Evolutionary conservation across 2,888 invertebrate genomes (phyloP), one percentile per base, ranked within the genome.

Genomic region (Tuberolachnus salignus): DNA sequence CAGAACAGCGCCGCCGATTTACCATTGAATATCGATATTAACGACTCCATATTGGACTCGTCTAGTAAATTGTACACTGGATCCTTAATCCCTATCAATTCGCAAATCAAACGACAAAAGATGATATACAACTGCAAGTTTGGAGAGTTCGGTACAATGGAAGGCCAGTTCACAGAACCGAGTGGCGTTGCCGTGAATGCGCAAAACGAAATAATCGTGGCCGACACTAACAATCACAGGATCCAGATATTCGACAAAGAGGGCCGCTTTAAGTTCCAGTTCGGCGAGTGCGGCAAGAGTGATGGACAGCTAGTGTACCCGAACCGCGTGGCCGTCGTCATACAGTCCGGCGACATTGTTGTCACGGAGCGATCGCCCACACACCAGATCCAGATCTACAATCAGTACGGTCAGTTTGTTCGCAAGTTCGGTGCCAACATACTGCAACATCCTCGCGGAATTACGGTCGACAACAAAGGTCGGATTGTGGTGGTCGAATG

Each of bases 81-180:
- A 80, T 91, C 92, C 14, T 93, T 94, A 83, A 95, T 95, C 86
- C 96, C 96, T 81, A 95, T 95, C 19, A 95, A 97, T 85, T 97
- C 97, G 44, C 97, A 98, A 87, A 97, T 99, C 83, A 98, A 98
- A 86, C 91, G 99, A 49, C 98, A 98, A 86, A 99, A 99, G 87
- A 99, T 99, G 98, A 98, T 98, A 84, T 99, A 99, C 86, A 98
- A 98, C 85, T 98, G 98, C 89, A 98, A 98, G 87, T 99, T 99
- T 86, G 99, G 99, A 3, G 99, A 99, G 86, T 99, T 98, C 84
- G 99, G 99, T 9, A 97, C 98, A 0, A 93, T 96, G 91, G 96
- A 97, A 85, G 96, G 97, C 0, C 99, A 99, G 86, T 99, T 99
- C 86, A 99, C 99, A 0, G 99, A 99, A 85, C 99, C 99, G 0